Percentiles rank a stretch among this genome's conserved stretches.
Evolutionary conservation across 2,113 vertebrate species (phyloP).

Genomic region (Psilopogon haemacephalus): DNA sequence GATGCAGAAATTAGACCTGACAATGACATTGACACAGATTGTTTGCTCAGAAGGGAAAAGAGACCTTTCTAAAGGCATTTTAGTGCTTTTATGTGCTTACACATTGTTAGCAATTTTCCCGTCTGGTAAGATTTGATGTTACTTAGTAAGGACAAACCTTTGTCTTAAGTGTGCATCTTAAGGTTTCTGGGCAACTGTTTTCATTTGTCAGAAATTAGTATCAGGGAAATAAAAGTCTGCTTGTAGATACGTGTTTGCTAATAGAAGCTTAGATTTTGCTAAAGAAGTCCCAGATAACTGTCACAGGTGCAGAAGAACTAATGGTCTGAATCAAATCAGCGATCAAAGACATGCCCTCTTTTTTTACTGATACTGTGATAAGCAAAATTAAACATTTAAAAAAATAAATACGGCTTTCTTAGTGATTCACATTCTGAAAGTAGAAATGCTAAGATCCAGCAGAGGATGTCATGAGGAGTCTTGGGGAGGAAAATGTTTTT

Average conservation of each 20-base stretch:
- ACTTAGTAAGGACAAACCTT: not conserved
- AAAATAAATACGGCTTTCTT: not conserved
- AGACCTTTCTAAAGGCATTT: not conserved
- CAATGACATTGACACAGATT: not conserved
- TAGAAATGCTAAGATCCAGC: not conserved
- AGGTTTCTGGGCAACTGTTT: not conserved
- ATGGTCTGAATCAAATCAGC: not conserved
- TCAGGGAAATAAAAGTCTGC: not conserved
- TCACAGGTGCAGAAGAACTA: not conserved
- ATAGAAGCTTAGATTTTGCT: rapidly evolving
- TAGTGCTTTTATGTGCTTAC: not conserved
- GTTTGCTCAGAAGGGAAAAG: not conserved
- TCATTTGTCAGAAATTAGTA: not conserved
- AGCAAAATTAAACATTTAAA: not conserved
- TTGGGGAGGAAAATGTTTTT: not conserved
- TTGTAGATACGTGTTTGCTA: not conserved
- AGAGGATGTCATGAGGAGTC: not conserved
- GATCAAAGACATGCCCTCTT: not conserved
- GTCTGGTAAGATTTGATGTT: not conserved
- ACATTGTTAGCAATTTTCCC: not conserved
- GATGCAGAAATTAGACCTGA: not conserved
- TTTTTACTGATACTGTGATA: not conserved
- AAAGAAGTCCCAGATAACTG: not conserved
- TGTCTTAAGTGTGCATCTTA: not conserved
- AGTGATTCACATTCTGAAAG: not conserved